Evolutionary conservation across 2,888 invertebrate species (phyloP).

Genomic region (Tenthredo distinguenda): DNA sequence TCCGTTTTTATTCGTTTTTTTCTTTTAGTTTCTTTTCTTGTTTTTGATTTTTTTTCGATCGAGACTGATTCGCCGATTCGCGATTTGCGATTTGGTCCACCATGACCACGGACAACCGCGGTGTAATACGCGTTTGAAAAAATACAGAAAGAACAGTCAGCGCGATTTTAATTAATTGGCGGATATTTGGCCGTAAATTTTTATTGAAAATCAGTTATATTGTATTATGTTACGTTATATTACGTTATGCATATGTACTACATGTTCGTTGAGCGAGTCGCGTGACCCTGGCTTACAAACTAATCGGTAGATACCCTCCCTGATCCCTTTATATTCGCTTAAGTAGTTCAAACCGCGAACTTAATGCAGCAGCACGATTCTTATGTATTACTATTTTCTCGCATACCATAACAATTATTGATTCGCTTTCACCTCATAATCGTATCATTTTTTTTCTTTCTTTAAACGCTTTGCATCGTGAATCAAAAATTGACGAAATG

Average conservation of each 20-base stretch:
- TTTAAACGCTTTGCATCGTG: too few species aligned
- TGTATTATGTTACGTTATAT: neutral
- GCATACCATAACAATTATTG: too few species aligned
- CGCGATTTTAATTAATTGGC: too few species aligned
- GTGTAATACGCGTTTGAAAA: neutral
- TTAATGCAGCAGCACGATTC: neutral
- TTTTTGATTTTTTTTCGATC: neutral
- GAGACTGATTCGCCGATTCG: neutral
- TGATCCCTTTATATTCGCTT: conserved; percentile 17
- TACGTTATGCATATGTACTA: neutral
- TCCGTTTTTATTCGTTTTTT: neutral
- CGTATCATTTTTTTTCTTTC: too few species aligned
- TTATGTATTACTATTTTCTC: neutral
- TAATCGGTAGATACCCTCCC: conserved; percentile 28
- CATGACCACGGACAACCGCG: conserved; percentile 29
- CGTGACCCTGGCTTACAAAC: conserved; percentile 47
- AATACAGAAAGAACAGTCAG: too few species aligned
- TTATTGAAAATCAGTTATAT: neutral
- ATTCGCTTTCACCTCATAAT: too few species aligned
- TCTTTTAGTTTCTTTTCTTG: neutral
- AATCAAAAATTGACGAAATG: too few species aligned
- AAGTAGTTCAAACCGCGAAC: conserved; percentile 6
- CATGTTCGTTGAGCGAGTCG: neutral
- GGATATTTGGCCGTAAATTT: too few species aligned
- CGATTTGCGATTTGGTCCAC: neutral